These are phyloP conservation scores for Fukomys damarensis DNA, from an alignment of 2,113 vertebrate species.

Conservation along the genomic window DNA sequence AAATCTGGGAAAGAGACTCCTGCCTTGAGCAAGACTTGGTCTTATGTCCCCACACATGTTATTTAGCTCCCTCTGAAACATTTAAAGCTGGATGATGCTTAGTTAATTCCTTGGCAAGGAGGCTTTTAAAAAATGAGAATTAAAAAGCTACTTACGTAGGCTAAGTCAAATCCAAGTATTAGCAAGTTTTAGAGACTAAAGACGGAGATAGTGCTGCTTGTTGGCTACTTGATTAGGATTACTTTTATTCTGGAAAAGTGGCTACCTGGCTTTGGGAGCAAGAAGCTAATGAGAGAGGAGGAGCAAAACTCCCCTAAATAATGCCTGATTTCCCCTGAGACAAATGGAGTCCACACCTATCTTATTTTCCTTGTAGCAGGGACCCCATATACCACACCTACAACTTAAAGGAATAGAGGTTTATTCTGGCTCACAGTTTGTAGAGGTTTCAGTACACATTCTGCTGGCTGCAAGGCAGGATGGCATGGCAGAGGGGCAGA, in stretches of 20 bases:
- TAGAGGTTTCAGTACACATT: background rate
- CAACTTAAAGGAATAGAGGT: background rate
- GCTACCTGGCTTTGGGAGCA: slow-evolving; percentile 36
- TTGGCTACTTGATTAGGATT: background rate
- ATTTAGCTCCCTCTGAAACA: slow-evolving; percentile 25
- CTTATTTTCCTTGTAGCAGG: background rate
- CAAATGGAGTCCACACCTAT: background rate
- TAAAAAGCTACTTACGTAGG: slow-evolving; percentile 58
- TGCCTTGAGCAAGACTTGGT: background rate
- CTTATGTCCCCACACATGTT: slow-evolving; percentile 18
- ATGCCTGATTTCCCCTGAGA: background rate
- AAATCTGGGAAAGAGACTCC: background rate
- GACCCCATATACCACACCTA: background rate
- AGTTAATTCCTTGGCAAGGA: slow-evolving; percentile 58
- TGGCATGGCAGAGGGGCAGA: background rate
- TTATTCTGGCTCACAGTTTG: background rate
- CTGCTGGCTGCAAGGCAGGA: background rate
- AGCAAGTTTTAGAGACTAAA: slow-evolving; percentile 28
- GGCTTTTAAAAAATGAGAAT: slow-evolving; percentile 47
- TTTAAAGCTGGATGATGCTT: slow-evolving; percentile 51
- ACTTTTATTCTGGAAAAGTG: slow-evolving; percentile 16
- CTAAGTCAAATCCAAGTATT: slow-evolving; percentile 63
- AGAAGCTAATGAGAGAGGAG: background rate
- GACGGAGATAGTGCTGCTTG: background rate
- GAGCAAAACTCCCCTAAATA: background rate